phyloP scores from a whole-genome alignment of 2,113 vertebrate genomes.

The Phocoena sinus region DNA sequence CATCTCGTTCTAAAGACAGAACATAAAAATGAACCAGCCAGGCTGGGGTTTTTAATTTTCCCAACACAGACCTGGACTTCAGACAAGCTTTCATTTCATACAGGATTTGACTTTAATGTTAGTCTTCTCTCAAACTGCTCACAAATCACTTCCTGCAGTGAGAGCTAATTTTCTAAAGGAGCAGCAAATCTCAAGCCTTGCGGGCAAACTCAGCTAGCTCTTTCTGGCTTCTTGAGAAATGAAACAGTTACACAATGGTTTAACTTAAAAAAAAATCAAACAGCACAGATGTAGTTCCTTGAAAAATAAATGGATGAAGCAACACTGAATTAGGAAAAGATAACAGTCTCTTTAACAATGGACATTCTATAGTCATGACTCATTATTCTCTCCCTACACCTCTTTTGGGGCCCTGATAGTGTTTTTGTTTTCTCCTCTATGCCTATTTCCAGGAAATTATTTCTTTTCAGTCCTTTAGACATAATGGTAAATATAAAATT shows the following conservation, averaged over 20 bases:
- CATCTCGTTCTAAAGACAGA: constrained; percentile 11
- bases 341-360: background rate
- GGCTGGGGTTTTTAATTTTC: background rate
- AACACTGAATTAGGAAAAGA: background rate
- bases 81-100: constrained; percentile 27
- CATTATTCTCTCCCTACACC: background rate
- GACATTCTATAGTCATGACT: background rate
- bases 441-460: background rate
- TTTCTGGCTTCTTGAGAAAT: constrained; percentile 59
- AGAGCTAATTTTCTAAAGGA: constrained; percentile 45
- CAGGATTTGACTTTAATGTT: constrained; percentile 29
- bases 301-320: background rate
- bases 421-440: background rate
- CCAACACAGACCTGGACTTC: background rate
- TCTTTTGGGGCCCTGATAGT: background rate
- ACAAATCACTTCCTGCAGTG: constrained; percentile 48
- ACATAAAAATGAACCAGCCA: background rate
- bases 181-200: background rate
- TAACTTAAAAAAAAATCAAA: background rate
- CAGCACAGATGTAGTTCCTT: background rate
- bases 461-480: background rate
- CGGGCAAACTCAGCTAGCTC: background rate
- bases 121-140: constrained; percentile 25
- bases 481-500: background rate
- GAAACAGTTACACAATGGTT: constrained; percentile 1